Evolutionary conservation across 1,140 invertebrate species (phyloP).

Genomic region (Aphelinus atriplicis): DNA sequence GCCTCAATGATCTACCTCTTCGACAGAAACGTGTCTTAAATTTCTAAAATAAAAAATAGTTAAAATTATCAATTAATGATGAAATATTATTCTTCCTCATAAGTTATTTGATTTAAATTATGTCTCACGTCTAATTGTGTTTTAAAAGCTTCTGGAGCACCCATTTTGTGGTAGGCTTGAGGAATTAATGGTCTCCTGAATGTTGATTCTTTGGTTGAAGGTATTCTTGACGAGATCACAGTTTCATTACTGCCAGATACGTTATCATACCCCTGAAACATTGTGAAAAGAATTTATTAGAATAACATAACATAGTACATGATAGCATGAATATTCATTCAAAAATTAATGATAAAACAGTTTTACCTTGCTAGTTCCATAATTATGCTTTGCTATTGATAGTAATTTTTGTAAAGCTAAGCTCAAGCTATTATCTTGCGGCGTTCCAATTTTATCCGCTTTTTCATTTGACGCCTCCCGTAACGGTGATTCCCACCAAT

Average conservation of each 20-base stretch:
- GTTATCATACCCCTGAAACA: conserved; percentile 57
- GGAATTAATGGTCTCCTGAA: conserved; percentile 63
- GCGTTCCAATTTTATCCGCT: conserved; percentile 36
- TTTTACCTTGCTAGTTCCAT: conserved; percentile 59
- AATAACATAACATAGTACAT: neutral
- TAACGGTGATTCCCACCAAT: conserved; percentile 76
- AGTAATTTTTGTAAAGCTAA: conserved; percentile 70
- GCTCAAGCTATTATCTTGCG: conserved; percentile 54
- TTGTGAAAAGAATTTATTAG: conserved; percentile 30
- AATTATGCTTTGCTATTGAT: conserved; percentile 70
- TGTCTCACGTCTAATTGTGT: conserved; percentile 68
- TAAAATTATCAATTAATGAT: neutral
- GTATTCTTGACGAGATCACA: conserved; percentile 60
- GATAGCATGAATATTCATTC: neutral
- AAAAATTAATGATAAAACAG: conserved; percentile 18
- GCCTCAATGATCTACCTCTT: conserved; percentile 63
- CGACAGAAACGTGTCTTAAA: conserved; percentile 65
- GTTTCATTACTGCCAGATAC: conserved; percentile 62
- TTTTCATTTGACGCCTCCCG: conserved; percentile 48
- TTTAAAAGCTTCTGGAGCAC: conserved; percentile 65
- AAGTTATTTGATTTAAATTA: neutral
- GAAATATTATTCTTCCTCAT: neutral
- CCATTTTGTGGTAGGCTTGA: conserved; percentile 60
- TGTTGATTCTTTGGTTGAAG: conserved; percentile 60
- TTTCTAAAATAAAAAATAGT: conserved; percentile 50